phyloP scores from a whole-genome alignment of 2,113 vertebrate species.

The Smithornis capensis region DNA sequence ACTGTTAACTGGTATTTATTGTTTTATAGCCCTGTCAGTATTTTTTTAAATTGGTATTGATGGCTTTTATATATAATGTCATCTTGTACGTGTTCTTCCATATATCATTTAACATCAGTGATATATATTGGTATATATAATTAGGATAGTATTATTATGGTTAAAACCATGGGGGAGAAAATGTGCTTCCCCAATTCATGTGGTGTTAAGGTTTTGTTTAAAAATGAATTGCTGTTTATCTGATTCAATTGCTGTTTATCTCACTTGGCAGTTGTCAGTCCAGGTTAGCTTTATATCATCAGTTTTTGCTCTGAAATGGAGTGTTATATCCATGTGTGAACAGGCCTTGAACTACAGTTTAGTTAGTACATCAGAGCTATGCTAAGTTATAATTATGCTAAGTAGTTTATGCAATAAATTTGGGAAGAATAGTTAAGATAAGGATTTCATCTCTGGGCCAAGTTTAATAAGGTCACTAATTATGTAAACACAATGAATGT shows the following conservation, averaged over 20 bases:
- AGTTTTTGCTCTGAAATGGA: neutral
- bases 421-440: neutral
- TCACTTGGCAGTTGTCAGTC: neutral
- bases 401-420: slow-evolving; percentile 12
- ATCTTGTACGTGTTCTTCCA: neutral
- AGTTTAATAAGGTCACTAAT: slow-evolving; percentile 27
- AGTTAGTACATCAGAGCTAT: neutral
- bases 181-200: neutral
- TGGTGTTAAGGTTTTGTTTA: neutral
- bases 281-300: neutral
- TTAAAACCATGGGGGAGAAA: neutral
- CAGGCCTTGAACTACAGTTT: neutral
- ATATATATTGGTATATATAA: neutral
- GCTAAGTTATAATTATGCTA: slow-evolving; percentile 18
- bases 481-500: neutral
- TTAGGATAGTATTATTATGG: neutral
- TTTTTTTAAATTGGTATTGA: neutral
- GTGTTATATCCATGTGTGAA: neutral
- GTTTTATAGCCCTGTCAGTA: neutral
- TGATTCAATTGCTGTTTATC: neutral
- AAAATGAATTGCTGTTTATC: neutral
- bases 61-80: neutral
- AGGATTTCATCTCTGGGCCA: neutral
- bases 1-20: neutral
- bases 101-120: neutral